These are phyloP conservation scores for Albula glossodonta DNA, from an alignment of 2,113 vertebrate genomes.

Conservation along the genomic window DNA sequence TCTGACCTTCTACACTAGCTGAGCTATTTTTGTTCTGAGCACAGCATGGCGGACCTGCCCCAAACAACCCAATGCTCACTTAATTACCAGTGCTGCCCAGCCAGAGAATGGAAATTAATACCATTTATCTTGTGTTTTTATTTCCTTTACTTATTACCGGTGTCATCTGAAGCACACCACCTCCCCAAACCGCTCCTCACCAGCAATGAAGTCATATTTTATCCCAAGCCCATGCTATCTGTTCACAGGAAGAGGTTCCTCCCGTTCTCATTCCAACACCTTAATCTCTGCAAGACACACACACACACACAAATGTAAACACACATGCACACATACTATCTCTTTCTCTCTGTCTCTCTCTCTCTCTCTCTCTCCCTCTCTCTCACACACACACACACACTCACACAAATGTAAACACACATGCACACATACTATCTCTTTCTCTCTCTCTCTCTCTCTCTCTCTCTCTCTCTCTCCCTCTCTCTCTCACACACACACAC, in stretches of 20 bases:
- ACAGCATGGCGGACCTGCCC: neutral
- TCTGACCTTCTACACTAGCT: no score
- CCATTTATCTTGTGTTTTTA: neutral
- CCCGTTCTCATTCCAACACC: no score
- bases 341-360: no score
- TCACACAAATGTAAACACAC: neutral
- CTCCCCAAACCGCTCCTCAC: neutral
- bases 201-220: neutral
- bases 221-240: neutral
- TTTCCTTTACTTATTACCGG: neutral
- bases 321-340: constrained; percentile 6
- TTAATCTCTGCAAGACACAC: neutral
- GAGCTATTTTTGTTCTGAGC: no score
- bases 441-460: no score
- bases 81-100: neutral
- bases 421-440: neutral
- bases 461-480: no score
- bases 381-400: neutral
- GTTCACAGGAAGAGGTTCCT: neutral
- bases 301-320: neutral
- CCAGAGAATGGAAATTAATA: neutral
- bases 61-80: neutral
- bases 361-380: no score
- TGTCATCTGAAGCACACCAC: neutral
- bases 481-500: neutral